Evolutionary conservation across 64 coral and sea anemone species (phyloP).

Genomic region (Anthopleura sola): DNA sequence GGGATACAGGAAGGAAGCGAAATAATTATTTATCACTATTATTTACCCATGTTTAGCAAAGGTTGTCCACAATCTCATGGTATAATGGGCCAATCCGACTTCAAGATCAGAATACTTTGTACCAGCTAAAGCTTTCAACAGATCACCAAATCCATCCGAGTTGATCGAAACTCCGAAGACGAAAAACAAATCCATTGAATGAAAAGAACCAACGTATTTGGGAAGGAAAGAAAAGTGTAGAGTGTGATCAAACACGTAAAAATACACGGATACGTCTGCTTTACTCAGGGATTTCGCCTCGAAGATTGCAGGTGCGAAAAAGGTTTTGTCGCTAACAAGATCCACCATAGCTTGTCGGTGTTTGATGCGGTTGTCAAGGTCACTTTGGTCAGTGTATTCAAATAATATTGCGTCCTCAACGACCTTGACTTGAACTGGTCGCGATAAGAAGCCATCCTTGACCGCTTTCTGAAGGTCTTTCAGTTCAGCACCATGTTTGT

Average conservation of each 20-base stretch:
- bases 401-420: constrained; percentile 10
- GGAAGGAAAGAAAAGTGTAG: too few species aligned
- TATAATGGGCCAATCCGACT: constrained; percentile 26
- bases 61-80: constrained; percentile 62
- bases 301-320: too few species aligned
- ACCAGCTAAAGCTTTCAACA: not conserved
- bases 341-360: too few species aligned
- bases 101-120: not conserved
- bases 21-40: not conserved
- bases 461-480: not conserved
- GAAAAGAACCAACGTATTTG: too few species aligned
- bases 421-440: not conserved
- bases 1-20: too few species aligned
- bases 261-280: constrained; percentile 23
- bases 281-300: too few species aligned
- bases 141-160: not conserved
- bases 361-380: too few species aligned
- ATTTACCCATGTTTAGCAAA: constrained; percentile 75
- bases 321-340: too few species aligned
- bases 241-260: constrained; percentile 67
- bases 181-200: not conserved
- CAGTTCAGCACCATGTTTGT: not conserved
- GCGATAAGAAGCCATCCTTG: not conserved
- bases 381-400: constrained; percentile 4
- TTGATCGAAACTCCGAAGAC: not conserved